A percentile compares a stretch with the other conserved stretches of the same genome.
These are phyloP conservation scores for Sebastes minor DNA, from an alignment of 2,797 vertebrate genomes.

Conservation along the genomic window DNA sequence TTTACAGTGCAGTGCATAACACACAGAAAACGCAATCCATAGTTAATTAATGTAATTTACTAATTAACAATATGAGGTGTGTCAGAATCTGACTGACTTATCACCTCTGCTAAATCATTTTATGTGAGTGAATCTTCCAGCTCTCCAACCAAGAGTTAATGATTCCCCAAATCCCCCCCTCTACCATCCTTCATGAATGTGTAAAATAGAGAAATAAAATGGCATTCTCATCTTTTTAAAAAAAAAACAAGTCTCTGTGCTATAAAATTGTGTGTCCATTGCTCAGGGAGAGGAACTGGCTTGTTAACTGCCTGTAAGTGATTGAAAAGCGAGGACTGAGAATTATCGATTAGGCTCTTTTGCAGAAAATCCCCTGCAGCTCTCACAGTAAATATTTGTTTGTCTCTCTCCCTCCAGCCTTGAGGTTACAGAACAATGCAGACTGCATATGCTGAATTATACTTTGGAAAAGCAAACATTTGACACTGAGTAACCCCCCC, in stretches of 20 bases:
- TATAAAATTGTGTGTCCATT: not conserved
- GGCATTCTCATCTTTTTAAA: not conserved
- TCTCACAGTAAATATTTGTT: slow-evolving; percentile 49
- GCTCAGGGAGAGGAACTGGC: slow-evolving; percentile 14
- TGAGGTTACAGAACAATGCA: slow-evolving; percentile 14
- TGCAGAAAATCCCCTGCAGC: slow-evolving; percentile 12
- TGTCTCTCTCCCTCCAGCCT: slow-evolving; percentile 7
- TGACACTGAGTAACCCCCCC: not conserved
- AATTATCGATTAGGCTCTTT: slow-evolving; percentile 42
- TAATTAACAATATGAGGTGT: not conserved
- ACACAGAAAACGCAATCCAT: not conserved
- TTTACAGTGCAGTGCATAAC: not conserved
- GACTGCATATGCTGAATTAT: slow-evolving; percentile 24
- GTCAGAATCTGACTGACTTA: not conserved
- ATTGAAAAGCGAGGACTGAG: slow-evolving; percentile 22
- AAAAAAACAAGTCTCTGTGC: not conserved
- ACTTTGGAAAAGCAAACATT: slow-evolving; percentile 36
- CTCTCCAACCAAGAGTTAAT: not conserved
- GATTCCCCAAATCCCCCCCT: not conserved
- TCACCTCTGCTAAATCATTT: not conserved
- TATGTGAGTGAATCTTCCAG: not conserved
- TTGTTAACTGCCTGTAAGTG: slow-evolving; percentile 42
- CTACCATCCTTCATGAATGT: not conserved
- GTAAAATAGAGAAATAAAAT: not conserved
- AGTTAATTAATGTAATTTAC: not conserved